These are phyloP conservation scores for Bos indicus DNA, from an alignment of 2,113 vertebrate genomes.

Conservation along the genomic window DNA sequence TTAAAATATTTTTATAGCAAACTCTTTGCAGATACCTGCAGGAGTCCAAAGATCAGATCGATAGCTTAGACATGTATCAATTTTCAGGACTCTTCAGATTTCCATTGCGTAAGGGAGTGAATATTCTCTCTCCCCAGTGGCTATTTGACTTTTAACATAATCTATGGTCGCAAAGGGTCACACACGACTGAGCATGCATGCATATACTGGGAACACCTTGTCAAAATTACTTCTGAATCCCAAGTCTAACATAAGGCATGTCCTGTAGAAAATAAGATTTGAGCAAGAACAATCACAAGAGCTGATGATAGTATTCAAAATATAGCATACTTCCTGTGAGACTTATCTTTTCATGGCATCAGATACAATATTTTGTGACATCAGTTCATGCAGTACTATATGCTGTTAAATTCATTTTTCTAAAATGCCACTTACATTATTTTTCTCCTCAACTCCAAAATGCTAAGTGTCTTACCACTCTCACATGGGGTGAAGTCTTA, in stretches of 20 bases:
- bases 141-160: neutral
- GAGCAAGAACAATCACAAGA: neutral
- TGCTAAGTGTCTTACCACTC: neutral
- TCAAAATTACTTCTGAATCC: neutral
- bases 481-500: neutral
- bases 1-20: neutral
- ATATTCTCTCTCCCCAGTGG: neutral
- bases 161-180: neutral
- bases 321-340: neutral
- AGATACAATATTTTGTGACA: neutral
- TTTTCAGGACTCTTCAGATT: neutral
- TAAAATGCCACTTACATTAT: neutral
- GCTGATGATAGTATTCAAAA: neutral
- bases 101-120: neutral
- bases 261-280: neutral
- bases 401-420: neutral
- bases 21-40: neutral
- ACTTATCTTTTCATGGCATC: slow-evolving; percentile 9
- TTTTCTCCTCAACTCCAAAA: neutral
- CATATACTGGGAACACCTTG: neutral
- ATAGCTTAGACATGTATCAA: neutral
- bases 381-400: neutral
- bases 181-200: neutral
- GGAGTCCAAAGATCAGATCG: neutral
- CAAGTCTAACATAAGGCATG: neutral